Evolutionary conservation across 2,113 vertebrate species (phyloP).

Genomic region (Sardina pilchardus): DNA sequence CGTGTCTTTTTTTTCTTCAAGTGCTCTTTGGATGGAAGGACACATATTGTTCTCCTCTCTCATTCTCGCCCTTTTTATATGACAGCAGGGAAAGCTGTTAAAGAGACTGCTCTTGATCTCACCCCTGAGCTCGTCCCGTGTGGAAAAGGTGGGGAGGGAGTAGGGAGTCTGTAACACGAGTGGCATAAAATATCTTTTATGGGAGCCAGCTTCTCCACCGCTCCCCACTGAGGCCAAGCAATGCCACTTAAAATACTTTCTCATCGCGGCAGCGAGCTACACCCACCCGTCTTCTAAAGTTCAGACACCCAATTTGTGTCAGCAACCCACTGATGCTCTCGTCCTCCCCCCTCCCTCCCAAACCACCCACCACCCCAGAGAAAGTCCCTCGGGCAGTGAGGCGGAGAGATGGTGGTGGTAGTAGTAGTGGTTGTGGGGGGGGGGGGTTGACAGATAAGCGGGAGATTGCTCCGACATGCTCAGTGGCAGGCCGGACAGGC

Average conservation of each 20-base stretch:
- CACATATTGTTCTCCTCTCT: constrained; percentile 12
- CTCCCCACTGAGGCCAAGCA: neutral
- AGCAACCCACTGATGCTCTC: neutral
- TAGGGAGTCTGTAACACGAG: neutral
- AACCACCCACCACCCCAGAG: neutral
- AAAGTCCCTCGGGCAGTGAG: neutral
- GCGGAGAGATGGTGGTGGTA: neutral
- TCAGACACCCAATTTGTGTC: constrained; percentile 14
- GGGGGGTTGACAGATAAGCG: neutral
- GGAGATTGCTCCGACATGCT: constrained; percentile 11
- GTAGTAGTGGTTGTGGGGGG: neutral
- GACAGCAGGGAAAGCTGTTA: neutral
- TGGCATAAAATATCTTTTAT: neutral
- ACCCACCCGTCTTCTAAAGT: neutral
- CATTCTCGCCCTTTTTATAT: neutral
- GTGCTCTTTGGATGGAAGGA: neutral
- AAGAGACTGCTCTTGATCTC: neutral
- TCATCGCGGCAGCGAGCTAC: neutral
- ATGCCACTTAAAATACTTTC: neutral
- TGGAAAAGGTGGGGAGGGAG: neutral
- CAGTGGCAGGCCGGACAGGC: neutral
- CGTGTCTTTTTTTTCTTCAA: neutral
- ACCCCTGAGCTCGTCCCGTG: constrained; percentile 1
- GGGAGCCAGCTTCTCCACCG: neutral
- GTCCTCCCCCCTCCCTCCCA: neutral